These are phyloP conservation scores for Aethina tumida DNA, from an alignment of 1,140 invertebrate genomes.

Conservation along the genomic window DNA sequence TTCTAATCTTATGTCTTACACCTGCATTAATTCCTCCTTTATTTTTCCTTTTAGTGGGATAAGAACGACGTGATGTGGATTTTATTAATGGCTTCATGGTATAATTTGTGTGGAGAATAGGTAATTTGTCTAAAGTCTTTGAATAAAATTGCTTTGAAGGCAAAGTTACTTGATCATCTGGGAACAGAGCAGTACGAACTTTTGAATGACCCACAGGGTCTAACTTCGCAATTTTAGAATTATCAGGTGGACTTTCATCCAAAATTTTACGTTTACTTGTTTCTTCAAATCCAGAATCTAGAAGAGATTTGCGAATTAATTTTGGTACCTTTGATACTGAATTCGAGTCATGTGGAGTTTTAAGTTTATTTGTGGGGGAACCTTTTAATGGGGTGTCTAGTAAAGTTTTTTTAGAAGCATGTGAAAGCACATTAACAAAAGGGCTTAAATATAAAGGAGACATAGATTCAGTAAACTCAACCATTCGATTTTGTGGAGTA, in stretches of 20 bases:
- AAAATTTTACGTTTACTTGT: constrained; percentile 9
- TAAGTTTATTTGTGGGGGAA: constrained; percentile 40
- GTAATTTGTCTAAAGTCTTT: constrained; percentile 26
- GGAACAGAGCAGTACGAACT: constrained; percentile 32
- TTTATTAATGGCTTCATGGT: constrained; percentile 10
- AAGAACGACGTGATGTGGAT: constrained; percentile 1
- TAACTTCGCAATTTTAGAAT: constrained; percentile 22
- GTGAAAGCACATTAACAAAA: constrained; percentile 4
- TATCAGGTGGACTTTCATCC: constrained; percentile 14
- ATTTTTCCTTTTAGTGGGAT: constrained; percentile 10
- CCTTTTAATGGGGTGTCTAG: constrained; percentile 19
- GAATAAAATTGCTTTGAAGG: constrained; percentile 45
- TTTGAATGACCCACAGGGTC: constrained; percentile 28
- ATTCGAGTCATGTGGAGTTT: constrained; percentile 40
- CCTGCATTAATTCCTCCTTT: constrained; percentile 45
- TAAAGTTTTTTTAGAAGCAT: too few species aligned
- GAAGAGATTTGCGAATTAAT: constrained; percentile 25
- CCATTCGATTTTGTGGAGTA: constrained; percentile 6
- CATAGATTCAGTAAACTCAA: constrained; percentile 13
- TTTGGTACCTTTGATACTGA: constrained; percentile 23
- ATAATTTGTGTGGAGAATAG: constrained; percentile 17
- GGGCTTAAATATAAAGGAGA: constrained; percentile 15
- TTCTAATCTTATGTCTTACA: constrained; percentile 43
- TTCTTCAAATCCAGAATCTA: constrained; percentile 10
- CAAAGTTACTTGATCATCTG: constrained; percentile 31